Base-by-base conservation (phyloP, 2,888 invertebrate genomes). In the Salticus scenicus region DNA sequence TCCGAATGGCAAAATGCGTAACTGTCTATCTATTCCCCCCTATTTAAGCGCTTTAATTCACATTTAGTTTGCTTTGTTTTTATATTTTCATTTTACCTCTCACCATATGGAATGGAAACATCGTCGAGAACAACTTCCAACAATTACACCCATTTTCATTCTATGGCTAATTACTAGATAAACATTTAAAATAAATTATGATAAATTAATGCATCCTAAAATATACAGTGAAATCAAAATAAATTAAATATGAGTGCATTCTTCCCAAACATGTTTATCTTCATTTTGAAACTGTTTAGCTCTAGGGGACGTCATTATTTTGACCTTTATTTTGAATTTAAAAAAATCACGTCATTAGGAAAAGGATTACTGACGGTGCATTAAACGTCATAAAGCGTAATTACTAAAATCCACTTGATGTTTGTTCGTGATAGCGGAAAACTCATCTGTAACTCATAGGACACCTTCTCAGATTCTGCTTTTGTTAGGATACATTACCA, bases 381-480 rank as follows among this genome's bases (percentile, higher is more conserved):
- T 47, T 47, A 47, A 47, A 47, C 42, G 17, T 47, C 42, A 47
- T 47, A 47, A 47, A 47, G 14, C 42, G 17, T 47, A 47, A 47
- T 47, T 47, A 47, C 42, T 47, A 14, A 47, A 47, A 47, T 47
- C 42, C 42, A 47, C 42, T 47, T 47, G 42, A 47, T 47, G 42
- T 47, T 47, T 47, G 42, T 47, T 47, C 42, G 42, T 47, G 42
- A 47, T 47, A 47, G 42, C 42, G 42, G 42, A 47, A 47, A 47
- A 47, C 42, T 7, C 42, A 47, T 47, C 42, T 47, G 42, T 47
- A 47, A 17, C 42, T 47, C 42, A 47, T 47, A 47, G 42, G 17
- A 47, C 42, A 47, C 42, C 42, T 47, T 47, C 42, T 47, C 42
- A 47, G 42, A 47, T 47, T 47, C 42, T 47, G 42, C 42, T 47